Percentiles rank a stretch among this genome's conserved stretches.
These are phyloP conservation scores for Tetramorium alpestre DNA, from an alignment of 1,140 invertebrate genomes.

Conservation along the genomic window DNA sequence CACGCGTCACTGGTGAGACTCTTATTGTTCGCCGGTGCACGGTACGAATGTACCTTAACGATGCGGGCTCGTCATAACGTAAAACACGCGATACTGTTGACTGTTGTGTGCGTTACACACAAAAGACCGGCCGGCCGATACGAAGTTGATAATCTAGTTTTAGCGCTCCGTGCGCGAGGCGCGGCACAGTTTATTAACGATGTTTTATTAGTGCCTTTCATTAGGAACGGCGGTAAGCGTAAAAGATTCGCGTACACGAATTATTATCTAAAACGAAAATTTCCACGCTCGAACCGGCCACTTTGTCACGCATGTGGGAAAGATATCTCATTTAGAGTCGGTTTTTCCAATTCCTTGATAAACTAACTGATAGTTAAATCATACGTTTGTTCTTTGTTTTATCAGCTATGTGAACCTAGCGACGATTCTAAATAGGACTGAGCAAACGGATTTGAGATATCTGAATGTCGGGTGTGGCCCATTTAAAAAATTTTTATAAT, in stretches of 20 bases:
- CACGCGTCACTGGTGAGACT: slow-evolving; percentile 31
- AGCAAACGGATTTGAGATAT: too few species aligned
- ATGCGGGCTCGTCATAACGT: slow-evolving; percentile 25
- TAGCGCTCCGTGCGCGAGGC: background rate
- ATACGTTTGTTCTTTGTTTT: too few species aligned
- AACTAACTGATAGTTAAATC: too few species aligned
- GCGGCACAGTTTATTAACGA: slow-evolving; percentile 30
- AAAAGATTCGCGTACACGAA: background rate
- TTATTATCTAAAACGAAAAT: slow-evolving; percentile 35
- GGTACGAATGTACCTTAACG: slow-evolving; percentile 44
- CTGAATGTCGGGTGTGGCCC: too few species aligned
- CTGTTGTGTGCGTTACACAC: background rate
- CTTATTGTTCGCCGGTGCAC: slow-evolving; percentile 9
- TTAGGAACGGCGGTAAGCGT: slow-evolving; percentile 9
- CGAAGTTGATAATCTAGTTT: background rate
- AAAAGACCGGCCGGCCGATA: slow-evolving; percentile 13
- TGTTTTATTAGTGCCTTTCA: slow-evolving; percentile 39
- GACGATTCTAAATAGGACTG: too few species aligned
- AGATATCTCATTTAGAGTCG: background rate
- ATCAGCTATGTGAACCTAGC: too few species aligned
- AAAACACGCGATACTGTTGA: slow-evolving; percentile 46
- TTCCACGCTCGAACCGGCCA: background rate
- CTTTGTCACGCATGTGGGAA: background rate
- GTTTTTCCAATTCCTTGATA: too few species aligned
- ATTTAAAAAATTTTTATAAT: too few species aligned